Evolutionary conservation across 2,888 invertebrate species (phyloP), one percentile per base, ranked within the genome.

Genomic region (Eristalinus sepulchralis): DNA sequence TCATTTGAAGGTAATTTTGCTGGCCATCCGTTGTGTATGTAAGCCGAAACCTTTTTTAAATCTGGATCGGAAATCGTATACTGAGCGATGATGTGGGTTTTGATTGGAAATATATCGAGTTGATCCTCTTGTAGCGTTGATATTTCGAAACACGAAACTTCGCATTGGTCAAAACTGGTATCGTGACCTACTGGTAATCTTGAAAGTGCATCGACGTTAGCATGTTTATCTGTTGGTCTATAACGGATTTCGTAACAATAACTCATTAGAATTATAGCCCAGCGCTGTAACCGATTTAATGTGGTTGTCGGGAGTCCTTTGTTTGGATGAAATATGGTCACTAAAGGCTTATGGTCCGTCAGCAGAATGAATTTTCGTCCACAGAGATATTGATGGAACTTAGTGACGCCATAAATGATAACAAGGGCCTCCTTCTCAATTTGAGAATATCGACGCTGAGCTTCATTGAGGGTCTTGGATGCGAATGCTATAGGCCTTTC

Each of bases 291-390:
- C n/a, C 71, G 63, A 8, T 27, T 27, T 5, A 27, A 27, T 27
- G 27, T 27, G 27, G 27, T 27, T 27, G 27, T 27, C 27, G 27
- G 27, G 27, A 27, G 27, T 5, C 27, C 27, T 89, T 90, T 2
- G 89, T 59, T 88, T 1, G 89, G 89, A 5, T 89, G 88, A 81
- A 90, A 90, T 39, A 91, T 90, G 79, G 88, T 84, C 1, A 86
- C 13, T 1, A 89, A 53, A 0, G 92, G 91, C 68, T 90, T 89
- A 79, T 91, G 90, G 82, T 92, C 91, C 1, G 91, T 92, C 11
- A 89, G 20, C 6, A 34, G 9, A 5, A 39, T 78, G 64, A 90
- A 89, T 47, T 77, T 60, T 5, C 80, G 66, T 4, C 93, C 93
- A 88, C 89, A 91, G 1, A 93, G 39, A 83, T 91, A 93, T 33